These are phyloP conservation scores for Platerodrilus igneus DNA, from an alignment of 2,888 invertebrate genomes.

Conservation along the genomic window DNA sequence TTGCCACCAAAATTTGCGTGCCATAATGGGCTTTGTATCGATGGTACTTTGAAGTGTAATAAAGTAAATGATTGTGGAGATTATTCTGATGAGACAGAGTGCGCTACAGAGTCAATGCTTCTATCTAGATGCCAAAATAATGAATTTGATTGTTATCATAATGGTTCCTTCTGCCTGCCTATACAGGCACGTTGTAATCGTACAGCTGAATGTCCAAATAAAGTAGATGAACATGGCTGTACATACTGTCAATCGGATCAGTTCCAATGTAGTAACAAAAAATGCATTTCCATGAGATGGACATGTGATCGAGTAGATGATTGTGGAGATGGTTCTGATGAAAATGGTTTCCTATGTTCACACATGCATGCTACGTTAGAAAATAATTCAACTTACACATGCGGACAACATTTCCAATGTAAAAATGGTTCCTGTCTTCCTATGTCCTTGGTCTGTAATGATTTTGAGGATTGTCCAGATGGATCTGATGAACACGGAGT, in stretches of 20 bases:
- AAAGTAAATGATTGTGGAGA: conserved; percentile 57
- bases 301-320: conserved; percentile 60
- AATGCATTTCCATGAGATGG: conserved; percentile 57
- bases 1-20: conserved; percentile 47
- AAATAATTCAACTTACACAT: conserved; percentile 11
- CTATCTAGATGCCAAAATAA: conserved; percentile 44
- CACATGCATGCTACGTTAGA: too few species aligned
- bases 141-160: conserved; percentile 51
- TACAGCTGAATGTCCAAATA: conserved; percentile 63
- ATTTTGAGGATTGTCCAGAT: conserved; percentile 59
- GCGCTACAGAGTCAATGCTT: conserved; percentile 34
- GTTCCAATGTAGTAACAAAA: conserved; percentile 56
- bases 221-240: conserved; percentile 61
- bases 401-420: conserved; percentile 52
- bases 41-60: conserved; percentile 54
- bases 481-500: conserved; percentile 65
- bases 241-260: conserved; percentile 48
- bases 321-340: conserved; percentile 71
- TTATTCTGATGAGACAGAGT: conserved; percentile 52
- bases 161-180: conserved; percentile 53
- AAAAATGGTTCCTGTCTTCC: conserved; percentile 62
- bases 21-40: conserved; percentile 55
- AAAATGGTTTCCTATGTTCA: conserved; percentile 47
- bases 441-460: conserved; percentile 60
- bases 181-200: conserved; percentile 52